phyloP scores from a whole-genome alignment of 1,140 invertebrate species.

The Cydia fagiglandana region DNA sequence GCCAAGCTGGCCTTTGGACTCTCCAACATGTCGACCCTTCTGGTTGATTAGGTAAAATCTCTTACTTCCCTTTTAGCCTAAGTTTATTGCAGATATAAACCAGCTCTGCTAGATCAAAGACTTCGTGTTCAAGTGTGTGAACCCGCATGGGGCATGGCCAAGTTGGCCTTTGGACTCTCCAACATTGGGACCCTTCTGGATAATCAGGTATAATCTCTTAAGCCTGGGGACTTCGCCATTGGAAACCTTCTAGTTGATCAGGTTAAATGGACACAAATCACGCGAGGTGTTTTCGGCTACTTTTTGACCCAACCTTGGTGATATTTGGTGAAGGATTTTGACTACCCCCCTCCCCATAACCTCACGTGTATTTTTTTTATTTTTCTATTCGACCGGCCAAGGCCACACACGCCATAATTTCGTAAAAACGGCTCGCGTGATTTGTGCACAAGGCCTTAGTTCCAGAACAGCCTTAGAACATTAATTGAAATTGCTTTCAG shows the following conservation, averaged over 20 bases:
- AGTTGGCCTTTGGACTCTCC: constrained; percentile 87
- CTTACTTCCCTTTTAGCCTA: background rate
- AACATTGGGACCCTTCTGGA: constrained; percentile 86
- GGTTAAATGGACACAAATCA: no score
- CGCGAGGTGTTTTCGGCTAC: no score
- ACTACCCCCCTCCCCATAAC: no score
- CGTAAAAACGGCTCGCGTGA: no score
- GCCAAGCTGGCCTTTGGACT: constrained; percentile 88
- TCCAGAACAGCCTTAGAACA: no score
- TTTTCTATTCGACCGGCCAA: no score
- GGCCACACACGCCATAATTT: no score
- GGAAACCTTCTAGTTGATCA: constrained; percentile 85
- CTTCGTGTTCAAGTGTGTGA: constrained; percentile 88
- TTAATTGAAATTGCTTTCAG: constrained; percentile 67
- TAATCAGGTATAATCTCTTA: constrained; percentile 83
- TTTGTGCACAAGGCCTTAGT: no score
- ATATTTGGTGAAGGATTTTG: no score
- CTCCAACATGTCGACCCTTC: constrained; percentile 85
- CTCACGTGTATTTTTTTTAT: no score
- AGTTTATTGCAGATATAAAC: constrained; percentile 54
- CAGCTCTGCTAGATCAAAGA: constrained; percentile 81
- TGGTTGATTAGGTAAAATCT: constrained; percentile 86
- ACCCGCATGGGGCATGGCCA: constrained; percentile 87
- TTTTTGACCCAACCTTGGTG: no score
- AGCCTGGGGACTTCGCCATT: constrained; percentile 86